Percentiles rank a stretch among this genome's conserved stretches.
phyloP scores from a whole-genome alignment of 2,113 vertebrate genomes.

The Siphamia tubifer region DNA sequence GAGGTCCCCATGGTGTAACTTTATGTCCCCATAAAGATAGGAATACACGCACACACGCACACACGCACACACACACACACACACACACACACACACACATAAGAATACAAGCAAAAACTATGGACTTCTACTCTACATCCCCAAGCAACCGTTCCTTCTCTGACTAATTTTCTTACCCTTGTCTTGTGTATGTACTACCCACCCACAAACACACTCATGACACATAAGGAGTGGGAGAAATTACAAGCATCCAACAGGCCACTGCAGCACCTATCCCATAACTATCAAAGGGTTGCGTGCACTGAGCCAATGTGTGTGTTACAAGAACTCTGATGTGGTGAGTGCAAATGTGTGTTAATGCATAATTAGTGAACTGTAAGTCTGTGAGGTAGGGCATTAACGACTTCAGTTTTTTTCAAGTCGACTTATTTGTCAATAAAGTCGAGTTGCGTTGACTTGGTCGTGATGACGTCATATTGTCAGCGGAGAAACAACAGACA shows the following conservation, averaged over 20 bases:
- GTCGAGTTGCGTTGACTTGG: too few species aligned
- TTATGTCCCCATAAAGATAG: too few species aligned
- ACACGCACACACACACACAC: constrained; percentile 8
- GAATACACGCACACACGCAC: too few species aligned
- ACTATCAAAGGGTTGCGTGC: constrained; percentile 34
- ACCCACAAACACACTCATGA: constrained; percentile 8
- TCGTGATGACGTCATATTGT: too few species aligned
- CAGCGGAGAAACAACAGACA: too few species aligned
- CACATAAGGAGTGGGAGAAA: neutral
- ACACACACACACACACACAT: neutral
- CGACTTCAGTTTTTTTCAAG: too few species aligned
- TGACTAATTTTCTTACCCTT: constrained; percentile 30
- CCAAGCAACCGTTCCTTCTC: neutral
- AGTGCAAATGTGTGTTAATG: constrained; percentile 36
- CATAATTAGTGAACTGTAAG: neutral
- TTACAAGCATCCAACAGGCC: constrained; percentile 22
- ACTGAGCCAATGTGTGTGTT: neutral
- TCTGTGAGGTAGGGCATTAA: too few species aligned
- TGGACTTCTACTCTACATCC: neutral
- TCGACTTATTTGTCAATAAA: too few species aligned
- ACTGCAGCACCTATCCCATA: neutral
- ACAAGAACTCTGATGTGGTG: neutral
- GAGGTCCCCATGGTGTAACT: too few species aligned
- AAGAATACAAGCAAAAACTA: neutral
- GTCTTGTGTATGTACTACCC: neutral